phyloP scores from a whole-genome alignment of 1,140 invertebrate genomes.

The Dreissena rostriformis region DNA sequence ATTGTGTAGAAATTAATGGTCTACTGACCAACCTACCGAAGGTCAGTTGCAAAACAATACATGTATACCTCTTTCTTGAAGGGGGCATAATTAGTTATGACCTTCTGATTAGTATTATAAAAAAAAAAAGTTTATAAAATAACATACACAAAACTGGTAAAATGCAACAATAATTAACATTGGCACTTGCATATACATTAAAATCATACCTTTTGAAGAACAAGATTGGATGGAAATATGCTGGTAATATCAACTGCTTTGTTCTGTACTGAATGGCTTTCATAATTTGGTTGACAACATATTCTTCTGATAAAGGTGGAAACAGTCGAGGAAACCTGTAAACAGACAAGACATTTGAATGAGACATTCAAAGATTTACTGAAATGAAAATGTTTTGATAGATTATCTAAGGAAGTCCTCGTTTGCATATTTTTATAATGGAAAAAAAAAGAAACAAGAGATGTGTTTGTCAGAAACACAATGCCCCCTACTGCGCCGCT shows the following conservation, averaged over 20 bases:
- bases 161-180: constrained; percentile 9
- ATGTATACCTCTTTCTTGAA: too few relatives aligned
- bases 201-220: constrained; percentile 59
- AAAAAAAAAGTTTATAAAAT: neutral
- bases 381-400: neutral
- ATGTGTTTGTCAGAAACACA: too few relatives aligned
- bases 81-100: too few relatives aligned
- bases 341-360: constrained; percentile 1
- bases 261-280: constrained; percentile 58
- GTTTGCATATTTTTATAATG: neutral
- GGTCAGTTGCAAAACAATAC: too few relatives aligned
- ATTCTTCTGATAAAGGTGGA: constrained; percentile 59
- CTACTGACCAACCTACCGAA: too few relatives aligned
- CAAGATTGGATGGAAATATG: constrained; percentile 47
- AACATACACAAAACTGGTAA: constrained; percentile 10
- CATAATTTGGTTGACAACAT: constrained; percentile 58
- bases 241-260: constrained; percentile 54
- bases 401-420: too few relatives aligned
- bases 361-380: neutral
- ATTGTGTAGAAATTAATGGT: too few relatives aligned
- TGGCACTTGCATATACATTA: neutral
- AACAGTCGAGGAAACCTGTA: constrained; percentile 64
- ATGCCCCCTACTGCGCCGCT: too few relatives aligned
- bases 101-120: too few relatives aligned
- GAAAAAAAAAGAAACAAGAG: too few relatives aligned